phyloP scores from a whole-genome alignment of 2,888 invertebrate genomes.

The Selenia dentaria region DNA sequence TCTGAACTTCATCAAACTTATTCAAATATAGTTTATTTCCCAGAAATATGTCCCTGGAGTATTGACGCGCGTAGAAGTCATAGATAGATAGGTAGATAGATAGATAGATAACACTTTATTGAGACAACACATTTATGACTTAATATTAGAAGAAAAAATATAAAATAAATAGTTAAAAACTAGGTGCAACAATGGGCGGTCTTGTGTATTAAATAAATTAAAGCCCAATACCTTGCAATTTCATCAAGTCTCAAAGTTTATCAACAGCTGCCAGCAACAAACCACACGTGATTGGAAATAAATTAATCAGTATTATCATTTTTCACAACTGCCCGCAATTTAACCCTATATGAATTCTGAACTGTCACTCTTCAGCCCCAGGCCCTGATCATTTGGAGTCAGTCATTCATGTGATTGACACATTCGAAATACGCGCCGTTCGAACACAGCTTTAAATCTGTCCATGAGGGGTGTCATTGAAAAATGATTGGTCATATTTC shows the following conservation, averaged over 20 bases:
- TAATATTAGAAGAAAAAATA: too few species aligned
- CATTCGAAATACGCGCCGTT: slow-evolving; percentile 61
- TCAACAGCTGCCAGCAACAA: slow-evolving; percentile 12
- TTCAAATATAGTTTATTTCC: too few species aligned
- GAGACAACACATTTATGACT: too few species aligned
- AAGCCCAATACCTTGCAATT: too few species aligned
- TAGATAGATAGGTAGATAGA: too few species aligned
- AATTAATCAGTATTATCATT: slow-evolving; percentile 25
- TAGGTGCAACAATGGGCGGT: too few species aligned
- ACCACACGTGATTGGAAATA: slow-evolving; percentile 11
- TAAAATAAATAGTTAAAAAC: too few species aligned
- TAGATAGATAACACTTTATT: too few species aligned
- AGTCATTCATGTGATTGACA: slow-evolving; percentile 63
- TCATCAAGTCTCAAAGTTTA: background rate
- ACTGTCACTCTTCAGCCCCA: slow-evolving; percentile 44
- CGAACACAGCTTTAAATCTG: slow-evolving; percentile 61
- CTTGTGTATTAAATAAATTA: too few species aligned
- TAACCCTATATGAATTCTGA: slow-evolving; percentile 22
- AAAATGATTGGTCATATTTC: slow-evolving; percentile 60
- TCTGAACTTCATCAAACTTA: too few species aligned
- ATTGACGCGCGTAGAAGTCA: too few species aligned
- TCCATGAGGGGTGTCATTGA: slow-evolving; percentile 62
- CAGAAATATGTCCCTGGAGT: too few species aligned
- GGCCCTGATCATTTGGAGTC: slow-evolving; percentile 58
- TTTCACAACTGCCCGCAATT: slow-evolving; percentile 24